Evolutionary conservation across 2,888 invertebrate species (phyloP).

Genomic region (Acleris sparsana): DNA sequence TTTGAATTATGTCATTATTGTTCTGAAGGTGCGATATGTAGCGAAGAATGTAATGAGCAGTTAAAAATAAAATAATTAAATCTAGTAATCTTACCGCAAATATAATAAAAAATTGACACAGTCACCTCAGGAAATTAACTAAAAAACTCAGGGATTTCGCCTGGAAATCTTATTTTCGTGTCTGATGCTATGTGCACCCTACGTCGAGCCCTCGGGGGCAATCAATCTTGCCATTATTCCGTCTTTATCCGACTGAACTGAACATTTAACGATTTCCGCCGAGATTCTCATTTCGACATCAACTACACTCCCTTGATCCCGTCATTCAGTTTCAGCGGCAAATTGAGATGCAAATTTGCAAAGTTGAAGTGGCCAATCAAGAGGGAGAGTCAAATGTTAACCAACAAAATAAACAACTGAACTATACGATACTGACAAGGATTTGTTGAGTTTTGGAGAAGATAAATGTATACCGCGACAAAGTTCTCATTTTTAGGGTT

Average conservation of each 20-base stretch:
- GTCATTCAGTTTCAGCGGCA: constrained; percentile 3
- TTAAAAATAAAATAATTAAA: too few species aligned
- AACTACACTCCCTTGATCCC: constrained; percentile 8
- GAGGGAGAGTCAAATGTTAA: background rate
- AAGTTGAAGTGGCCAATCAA: constrained; percentile 23
- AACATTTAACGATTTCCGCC: constrained; percentile 15
- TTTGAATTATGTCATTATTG: too few species aligned
- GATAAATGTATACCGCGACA: too few species aligned
- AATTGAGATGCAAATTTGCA: constrained; percentile 29
- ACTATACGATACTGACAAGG: background rate
- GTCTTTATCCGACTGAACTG: constrained; percentile 9
- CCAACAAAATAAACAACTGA: constrained; percentile 15
- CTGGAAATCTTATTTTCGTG: too few species aligned
- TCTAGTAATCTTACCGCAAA: too few species aligned
- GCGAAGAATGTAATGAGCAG: too few species aligned
- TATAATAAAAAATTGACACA: too few species aligned
- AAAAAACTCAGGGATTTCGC: too few species aligned
- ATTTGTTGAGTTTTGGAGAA: background rate
- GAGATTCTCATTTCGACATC: constrained; percentile 15
- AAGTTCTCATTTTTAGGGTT: too few species aligned
- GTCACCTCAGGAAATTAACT: too few species aligned
- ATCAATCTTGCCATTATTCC: constrained; percentile 30
- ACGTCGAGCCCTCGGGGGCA: background rate
- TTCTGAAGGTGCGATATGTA: too few species aligned
- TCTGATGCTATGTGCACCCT: too few species aligned